Evolutionary conservation across 2,797 vertebrate species (phyloP), one percentile per base, ranked within the genome.

Genomic region (Chelonia mydas): DNA sequence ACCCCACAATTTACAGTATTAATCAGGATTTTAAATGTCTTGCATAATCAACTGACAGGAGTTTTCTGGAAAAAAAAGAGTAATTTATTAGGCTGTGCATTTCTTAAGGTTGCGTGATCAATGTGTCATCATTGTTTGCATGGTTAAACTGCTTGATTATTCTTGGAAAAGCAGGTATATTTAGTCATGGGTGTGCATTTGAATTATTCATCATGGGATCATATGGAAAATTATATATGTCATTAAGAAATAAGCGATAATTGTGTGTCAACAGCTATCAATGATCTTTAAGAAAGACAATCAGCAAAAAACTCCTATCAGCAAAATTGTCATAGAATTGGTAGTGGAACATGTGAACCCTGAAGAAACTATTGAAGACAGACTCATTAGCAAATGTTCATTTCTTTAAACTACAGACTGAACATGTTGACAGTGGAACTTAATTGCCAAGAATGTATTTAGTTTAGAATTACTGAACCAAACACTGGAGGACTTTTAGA

Each of bases 361-460:
- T 87, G 86, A 91, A 96, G 86, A 92, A 94, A 74, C 17, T 0
- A 2, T 93, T 93, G 87, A 45, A 95, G 86, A 41, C 61, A 93
- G 74, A 86, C 33, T 84, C 55, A 84, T 95, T 95, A 97, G 84
- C 50, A 92, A 94, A 90, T 87, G 54, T 21, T 95, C 72, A 74
- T 95, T 97, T 94, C 57, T 91, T 95, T 90, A 95, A 95, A 90
- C 81, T 95, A 78, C 89, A 88, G 84, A 86, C 68, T 80, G 93
- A 96, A 81, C 89, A 93, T 81, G 55, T 88, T 94, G 93, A 86
- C 77, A 81, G 55, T 88, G 86, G 96, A 95, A 96, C 57, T 87
- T 96, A 95, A 94, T 94, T 93, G 81, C 83, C 80, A 95, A 89
- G 49, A 96, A 93, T 86, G 23, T 82, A 81, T 88, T 94, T 96